These are phyloP conservation scores for Coluber constrictor DNA, from an alignment of 2,797 vertebrate species.

Conservation along the genomic window DNA sequence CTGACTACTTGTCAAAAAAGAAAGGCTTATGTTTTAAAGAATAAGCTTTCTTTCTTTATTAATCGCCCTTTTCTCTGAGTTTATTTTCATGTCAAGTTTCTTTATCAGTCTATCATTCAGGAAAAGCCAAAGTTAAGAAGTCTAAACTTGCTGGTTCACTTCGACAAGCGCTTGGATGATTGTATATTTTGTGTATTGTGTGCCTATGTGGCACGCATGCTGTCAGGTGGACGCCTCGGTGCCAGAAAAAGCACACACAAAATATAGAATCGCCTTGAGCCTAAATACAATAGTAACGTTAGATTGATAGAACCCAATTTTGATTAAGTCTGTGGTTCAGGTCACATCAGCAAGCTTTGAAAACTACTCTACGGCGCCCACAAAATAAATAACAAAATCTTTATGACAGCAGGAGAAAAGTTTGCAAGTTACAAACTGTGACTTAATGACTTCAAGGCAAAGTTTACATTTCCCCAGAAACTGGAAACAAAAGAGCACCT, in stretches of 20 bases:
- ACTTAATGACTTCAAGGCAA: neutral
- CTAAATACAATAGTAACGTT: conserved; percentile 5
- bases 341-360: neutral
- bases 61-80: neutral
- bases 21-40: neutral
- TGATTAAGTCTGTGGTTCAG: conserved; percentile 17
- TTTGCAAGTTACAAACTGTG: conserved; percentile 27
- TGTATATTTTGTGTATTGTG: neutral
- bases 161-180: neutral
- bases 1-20: neutral
- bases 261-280: conserved; percentile 20
- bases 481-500: neutral
- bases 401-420: conserved; percentile 16
- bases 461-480: conserved; percentile 30
- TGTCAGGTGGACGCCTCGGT: neutral
- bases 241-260: neutral
- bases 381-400: conserved; percentile 15
- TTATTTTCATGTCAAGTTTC: neutral
- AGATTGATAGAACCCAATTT: conserved; percentile 48
- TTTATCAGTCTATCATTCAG: neutral
- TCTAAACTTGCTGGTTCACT: neutral
- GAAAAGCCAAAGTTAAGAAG: neutral
- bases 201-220: neutral
- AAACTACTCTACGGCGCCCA: conserved; percentile 13
- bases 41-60: neutral